Conservation (phyloP, 2,888 invertebrate genomes). For the Caenorhabditis sulstoni region DNA sequence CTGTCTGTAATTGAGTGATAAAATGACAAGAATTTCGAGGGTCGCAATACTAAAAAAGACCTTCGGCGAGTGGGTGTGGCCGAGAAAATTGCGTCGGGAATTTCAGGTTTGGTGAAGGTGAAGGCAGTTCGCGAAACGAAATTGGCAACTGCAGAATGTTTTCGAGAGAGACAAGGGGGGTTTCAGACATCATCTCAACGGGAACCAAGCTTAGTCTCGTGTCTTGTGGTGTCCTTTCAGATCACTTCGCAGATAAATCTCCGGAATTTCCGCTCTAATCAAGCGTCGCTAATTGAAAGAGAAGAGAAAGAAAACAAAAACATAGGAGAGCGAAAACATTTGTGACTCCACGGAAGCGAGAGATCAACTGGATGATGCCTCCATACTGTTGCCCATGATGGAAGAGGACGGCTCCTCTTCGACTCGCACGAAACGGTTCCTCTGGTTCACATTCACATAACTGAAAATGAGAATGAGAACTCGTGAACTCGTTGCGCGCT, state of each 20-base stretch:
- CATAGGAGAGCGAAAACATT: not conserved
- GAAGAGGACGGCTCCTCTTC: slow-evolving; percentile 30
- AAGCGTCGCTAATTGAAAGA: slow-evolving; percentile 15
- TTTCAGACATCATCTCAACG: slow-evolving; percentile 4
- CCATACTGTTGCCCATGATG: not conserved
- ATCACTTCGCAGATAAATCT: slow-evolving; percentile 12
- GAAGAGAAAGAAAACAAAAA: not conserved
- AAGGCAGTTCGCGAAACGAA: slow-evolving; percentile 24
- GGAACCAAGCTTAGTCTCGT: not conserved
- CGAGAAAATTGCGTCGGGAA: slow-evolving; percentile 15
- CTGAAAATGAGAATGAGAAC: slow-evolving; percentile 6
- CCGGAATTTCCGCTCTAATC: slow-evolving; percentile 4
- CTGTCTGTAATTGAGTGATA: slow-evolving; percentile 47
- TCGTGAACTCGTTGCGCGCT: not conserved
- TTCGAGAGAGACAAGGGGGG: not conserved
- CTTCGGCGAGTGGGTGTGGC: slow-evolving; percentile 31
- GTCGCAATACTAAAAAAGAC: slow-evolving; percentile 3
- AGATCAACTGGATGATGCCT: slow-evolving; percentile 5
- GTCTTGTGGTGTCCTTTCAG: slow-evolving; percentile 10
- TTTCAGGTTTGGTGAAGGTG: slow-evolving; percentile 46
- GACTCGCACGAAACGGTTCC: slow-evolving; percentile 31
- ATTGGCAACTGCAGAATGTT: slow-evolving; percentile 30
- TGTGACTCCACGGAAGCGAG: not conserved
- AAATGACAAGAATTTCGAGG: slow-evolving; percentile 41
- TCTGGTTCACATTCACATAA: slow-evolving; percentile 36